A percentile compares a stretch with the other conserved stretches of the same genome.
phyloP scores from a whole-genome alignment of 1,140 invertebrate species.

The Apis mellifera region DNA sequence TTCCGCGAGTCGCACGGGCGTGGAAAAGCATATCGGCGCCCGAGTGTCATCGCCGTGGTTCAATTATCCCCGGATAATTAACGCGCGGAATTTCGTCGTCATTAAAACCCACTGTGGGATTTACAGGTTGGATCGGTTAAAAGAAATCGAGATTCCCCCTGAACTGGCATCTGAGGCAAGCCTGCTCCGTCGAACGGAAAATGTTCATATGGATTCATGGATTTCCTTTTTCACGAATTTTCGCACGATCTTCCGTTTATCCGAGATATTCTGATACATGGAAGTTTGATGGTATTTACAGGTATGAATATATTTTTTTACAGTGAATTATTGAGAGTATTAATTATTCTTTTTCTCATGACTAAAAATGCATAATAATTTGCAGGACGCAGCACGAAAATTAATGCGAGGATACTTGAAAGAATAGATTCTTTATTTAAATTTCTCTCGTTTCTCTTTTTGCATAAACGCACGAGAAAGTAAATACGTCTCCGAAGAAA shows the following conservation, averaged over 20 bases:
- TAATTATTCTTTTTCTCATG: too few relatives aligned
- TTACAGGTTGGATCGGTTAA: slow-evolving; percentile 35
- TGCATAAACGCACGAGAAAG: too few relatives aligned
- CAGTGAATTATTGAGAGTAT: too few relatives aligned
- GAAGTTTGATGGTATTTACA: too few relatives aligned
- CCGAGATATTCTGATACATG: not conserved
- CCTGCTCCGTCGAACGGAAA: not conserved
- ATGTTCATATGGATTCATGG: not conserved
- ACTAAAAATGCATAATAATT: too few relatives aligned
- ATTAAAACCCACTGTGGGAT: slow-evolving; percentile 54
- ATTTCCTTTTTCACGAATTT: slow-evolving; percentile 22
- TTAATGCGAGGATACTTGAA: too few relatives aligned
- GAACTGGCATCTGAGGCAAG: too few relatives aligned
- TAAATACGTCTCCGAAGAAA: not conserved
- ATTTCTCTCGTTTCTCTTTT: too few relatives aligned
- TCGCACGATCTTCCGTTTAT: not conserved
- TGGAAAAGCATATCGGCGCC: not conserved
- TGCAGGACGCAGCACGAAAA: too few relatives aligned
- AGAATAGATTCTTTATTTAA: too few relatives aligned
- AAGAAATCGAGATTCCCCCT: not conserved
- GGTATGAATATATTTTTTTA: too few relatives aligned
- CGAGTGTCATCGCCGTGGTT: slow-evolving; percentile 46
- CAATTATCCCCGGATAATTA: slow-evolving; percentile 70
- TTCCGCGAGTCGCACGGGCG: slow-evolving; percentile 1
- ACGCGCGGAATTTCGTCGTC: slow-evolving; percentile 56